Base-by-base conservation (phyloP, 2,888 invertebrate genomes). In the Abrostola triplasia region DNA sequence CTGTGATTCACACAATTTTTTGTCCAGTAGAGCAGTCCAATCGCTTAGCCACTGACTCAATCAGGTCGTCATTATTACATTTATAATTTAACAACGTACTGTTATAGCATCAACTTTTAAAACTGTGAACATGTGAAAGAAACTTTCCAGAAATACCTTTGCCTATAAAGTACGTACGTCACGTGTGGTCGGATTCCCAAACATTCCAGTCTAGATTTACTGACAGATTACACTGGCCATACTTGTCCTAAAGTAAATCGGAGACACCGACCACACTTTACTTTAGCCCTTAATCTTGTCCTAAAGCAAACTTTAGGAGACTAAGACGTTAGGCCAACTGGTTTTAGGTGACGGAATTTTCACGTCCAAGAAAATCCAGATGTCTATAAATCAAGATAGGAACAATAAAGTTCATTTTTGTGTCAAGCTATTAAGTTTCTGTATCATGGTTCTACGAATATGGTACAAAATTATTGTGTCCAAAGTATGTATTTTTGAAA, bases 231-330 rank as follows among this genome's bases (percentile, higher is more conserved):
- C 13, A 59, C 51, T 47, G 38, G 35, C 36, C 57, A 54, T 60
- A 59, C 11, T 38, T 64, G 64, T 47, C 60, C 44, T 51, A 76
- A 76, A 66, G 57, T 76, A 58, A 64, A 41, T 59, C 67, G 64
- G 51, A 50, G 60, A 24, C 49, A 44, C 40, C 63, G 40, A 70
- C 77, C 77, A 73, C 67, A 76, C 51, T 76, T 75, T 38, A 48
- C 42, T 58, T 59, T 56, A 70, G 62, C 59, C 67, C 57, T 64
- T 74, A 78, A 78, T 80, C 69, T 52, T 48, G 63, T 56, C 24
- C 37, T 38, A 67, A 73, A 71, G 69, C 64, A 66, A 73, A 67
- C 64, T 66, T 67, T 62, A 54, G 58, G 41, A 44, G 42, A 37
- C 63, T 60, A 60, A 73, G 64, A 63, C 76, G 50, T 56, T 62